Evolutionary conservation across 1,140 invertebrate species (phyloP).

Genomic region (Hyles vespertilio): DNA sequence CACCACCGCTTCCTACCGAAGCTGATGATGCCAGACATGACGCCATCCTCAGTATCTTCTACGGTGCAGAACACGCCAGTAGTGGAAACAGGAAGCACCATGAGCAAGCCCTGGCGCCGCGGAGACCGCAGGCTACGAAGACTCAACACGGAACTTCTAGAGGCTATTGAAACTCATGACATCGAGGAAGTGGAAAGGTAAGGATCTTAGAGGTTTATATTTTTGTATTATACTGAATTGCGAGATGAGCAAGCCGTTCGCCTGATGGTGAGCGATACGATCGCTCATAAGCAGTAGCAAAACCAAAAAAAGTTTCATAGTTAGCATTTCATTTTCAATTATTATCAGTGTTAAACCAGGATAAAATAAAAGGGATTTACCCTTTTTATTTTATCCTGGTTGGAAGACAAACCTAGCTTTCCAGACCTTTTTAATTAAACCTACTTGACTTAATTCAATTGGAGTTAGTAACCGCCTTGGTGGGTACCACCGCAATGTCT

Average conservation of each 20-base stretch:
- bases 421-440: too few relatives aligned
- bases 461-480: too few relatives aligned
- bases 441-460: too few relatives aligned
- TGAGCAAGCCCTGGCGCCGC: constrained; percentile 47
- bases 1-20: constrained; percentile 9
- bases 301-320: too few relatives aligned
- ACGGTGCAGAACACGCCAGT: constrained; percentile 46
- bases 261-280: neutral
- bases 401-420: too few relatives aligned
- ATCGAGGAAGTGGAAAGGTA: constrained; percentile 58
- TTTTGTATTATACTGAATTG: neutral
- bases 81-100: constrained; percentile 19
- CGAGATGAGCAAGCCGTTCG: neutral
- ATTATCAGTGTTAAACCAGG: too few relatives aligned
- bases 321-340: too few relatives aligned
- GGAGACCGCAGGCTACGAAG: constrained; percentile 54
- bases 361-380: too few relatives aligned
- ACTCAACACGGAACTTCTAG: constrained; percentile 67
- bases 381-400: too few relatives aligned
- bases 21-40: constrained; percentile 25
- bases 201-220: neutral
- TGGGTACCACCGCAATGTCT: too few relatives aligned
- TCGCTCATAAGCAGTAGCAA: too few relatives aligned
- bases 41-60: constrained; percentile 34
- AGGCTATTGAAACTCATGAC: constrained; percentile 55